A percentile compares a stretch with the other conserved stretches of the same genome.
Conservation (phyloP, 2,888 invertebrate genomes). For the Spicauda simplicius region DNA sequence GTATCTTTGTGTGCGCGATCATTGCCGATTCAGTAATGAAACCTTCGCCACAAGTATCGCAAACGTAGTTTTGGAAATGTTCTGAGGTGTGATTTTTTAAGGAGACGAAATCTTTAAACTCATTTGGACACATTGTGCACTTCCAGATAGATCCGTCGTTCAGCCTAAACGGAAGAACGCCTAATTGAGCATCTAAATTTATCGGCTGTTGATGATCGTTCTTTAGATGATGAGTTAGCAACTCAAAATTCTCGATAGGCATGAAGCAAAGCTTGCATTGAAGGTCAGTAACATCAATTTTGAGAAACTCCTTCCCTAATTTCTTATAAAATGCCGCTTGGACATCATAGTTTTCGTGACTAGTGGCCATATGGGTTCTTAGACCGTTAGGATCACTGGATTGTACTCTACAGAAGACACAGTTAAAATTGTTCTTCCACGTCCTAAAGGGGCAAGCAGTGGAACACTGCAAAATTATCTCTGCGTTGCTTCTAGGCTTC, state of each 20-base stretch:
- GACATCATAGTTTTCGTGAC: slow-evolving; percentile 71
- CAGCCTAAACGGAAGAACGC: slow-evolving; percentile 71
- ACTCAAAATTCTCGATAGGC: slow-evolving; percentile 65
- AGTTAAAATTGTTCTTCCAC: slow-evolving; percentile 77
- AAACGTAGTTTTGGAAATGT: slow-evolving; percentile 79
- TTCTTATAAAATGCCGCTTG: slow-evolving; percentile 77
- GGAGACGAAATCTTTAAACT: slow-evolving; percentile 73
- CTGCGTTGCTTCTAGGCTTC: slow-evolving; percentile 71
- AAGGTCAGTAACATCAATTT: slow-evolving; percentile 74
- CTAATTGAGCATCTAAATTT: slow-evolving; percentile 69
- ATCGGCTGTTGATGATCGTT: slow-evolving; percentile 73
- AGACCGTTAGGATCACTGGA: slow-evolving; percentile 69
- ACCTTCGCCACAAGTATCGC: slow-evolving; percentile 78
- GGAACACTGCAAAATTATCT: slow-evolving; percentile 74
- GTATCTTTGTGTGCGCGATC: slow-evolving; percentile 75
- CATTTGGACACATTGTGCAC: slow-evolving; percentile 74
- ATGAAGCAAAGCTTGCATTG: slow-evolving; percentile 75
- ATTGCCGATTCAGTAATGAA: slow-evolving; percentile 78
- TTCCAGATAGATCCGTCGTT: slow-evolving; percentile 75
- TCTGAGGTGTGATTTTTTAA: slow-evolving; percentile 74
- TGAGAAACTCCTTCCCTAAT: slow-evolving; percentile 74
- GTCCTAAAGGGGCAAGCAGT: slow-evolving; percentile 76
- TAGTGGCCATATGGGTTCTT: slow-evolving; percentile 63
- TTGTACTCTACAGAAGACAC: slow-evolving; percentile 75
- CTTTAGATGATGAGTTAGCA: slow-evolving; percentile 68